Percentiles rank a stretch among this genome's conserved stretches.
Evolutionary conservation across 2,113 vertebrate species (phyloP).

Genomic region (Seriola aureovittata): DNA sequence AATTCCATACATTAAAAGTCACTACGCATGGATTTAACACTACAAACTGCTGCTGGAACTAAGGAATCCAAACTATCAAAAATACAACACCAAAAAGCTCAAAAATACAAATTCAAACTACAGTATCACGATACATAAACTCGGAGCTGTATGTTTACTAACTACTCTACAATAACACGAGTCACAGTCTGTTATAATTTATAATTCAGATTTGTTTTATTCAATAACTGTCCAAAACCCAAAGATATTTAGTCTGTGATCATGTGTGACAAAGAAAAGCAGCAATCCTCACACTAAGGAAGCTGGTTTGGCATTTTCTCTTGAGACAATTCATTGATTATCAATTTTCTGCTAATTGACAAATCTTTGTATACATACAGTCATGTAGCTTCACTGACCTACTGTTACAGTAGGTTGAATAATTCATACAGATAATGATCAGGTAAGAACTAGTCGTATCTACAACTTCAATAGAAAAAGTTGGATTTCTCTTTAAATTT

Average conservation of each 20-base stretch:
- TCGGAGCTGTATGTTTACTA: conserved; percentile 9
- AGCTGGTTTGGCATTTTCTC: neutral
- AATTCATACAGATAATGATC: neutral
- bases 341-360: too few species aligned
- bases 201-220: conserved; percentile 3
- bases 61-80: neutral
- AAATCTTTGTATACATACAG: neutral
- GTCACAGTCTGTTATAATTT: neutral
- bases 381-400: neutral
- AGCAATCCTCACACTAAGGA: neutral
- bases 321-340: neutral
- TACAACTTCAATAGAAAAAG: neutral
- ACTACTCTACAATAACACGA: conserved; percentile 13
- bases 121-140: conserved; percentile 1
- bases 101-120: conserved; percentile 13
- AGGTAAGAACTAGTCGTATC: neutral
- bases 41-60: neutral
- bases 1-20: neutral
- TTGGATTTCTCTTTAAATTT: conserved; percentile 12
- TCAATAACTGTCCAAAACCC: neutral
- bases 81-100: neutral
- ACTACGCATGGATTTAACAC: neutral
- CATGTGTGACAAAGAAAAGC: neutral
- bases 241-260: neutral
- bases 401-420: neutral